Evolutionary conservation across 2,888 invertebrate species (phyloP).

Genomic region (Trichogramma dendrolimi): DNA sequence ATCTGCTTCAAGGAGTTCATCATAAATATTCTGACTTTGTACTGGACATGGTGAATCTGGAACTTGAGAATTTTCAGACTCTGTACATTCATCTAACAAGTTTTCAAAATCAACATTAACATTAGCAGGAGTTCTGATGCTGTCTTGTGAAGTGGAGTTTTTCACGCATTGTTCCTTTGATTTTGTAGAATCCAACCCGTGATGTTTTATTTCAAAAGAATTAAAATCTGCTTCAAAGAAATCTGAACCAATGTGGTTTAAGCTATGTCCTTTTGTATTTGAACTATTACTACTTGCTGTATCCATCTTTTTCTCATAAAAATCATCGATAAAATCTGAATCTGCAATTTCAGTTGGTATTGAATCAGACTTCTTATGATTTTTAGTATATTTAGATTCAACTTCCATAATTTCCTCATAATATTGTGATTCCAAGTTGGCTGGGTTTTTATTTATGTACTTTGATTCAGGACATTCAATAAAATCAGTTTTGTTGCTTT

Average conservation of each 20-base stretch:
- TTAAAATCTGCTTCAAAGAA: conserved; percentile 2
- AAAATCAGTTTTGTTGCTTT: neutral
- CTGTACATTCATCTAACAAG: conserved; percentile 36
- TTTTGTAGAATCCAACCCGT: no score
- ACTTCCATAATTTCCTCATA: neutral
- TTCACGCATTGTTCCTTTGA: no score
- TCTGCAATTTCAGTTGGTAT: neutral
- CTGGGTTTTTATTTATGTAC: neutral
- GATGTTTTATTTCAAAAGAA: neutral
- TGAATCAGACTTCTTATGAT: neutral
- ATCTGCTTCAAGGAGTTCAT: conserved; percentile 9
- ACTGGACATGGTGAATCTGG: neutral
- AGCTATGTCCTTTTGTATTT: neutral
- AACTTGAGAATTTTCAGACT: conserved; percentile 27
- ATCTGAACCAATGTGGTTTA: neutral
- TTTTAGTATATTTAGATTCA: neutral
- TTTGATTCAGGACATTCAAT: neutral
- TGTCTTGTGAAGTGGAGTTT: neutral
- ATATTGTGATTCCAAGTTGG: neutral
- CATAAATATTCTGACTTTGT: conserved; percentile 11
- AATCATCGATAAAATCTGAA: neutral
- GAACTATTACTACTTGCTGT: neutral
- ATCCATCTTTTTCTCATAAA: neutral
- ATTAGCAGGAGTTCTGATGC: neutral
- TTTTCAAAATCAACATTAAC: conserved; percentile 36